Evolutionary conservation across 2,113 vertebrate genomes (phyloP).

Genomic region (Neopipo cinnamomea): DNA sequence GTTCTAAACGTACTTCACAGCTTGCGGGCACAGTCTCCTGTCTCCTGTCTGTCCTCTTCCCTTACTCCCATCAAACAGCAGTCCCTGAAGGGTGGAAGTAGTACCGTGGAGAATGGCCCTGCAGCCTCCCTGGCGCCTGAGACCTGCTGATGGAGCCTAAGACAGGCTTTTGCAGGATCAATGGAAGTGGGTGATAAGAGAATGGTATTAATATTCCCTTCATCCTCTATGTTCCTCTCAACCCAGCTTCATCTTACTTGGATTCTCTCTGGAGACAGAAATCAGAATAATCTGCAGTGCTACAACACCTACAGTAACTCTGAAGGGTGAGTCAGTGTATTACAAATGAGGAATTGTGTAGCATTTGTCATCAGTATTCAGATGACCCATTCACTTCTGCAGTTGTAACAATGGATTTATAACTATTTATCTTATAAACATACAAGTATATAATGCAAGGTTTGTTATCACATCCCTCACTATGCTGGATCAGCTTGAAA

Average conservation of each 20-base stretch:
- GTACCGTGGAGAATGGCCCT: not conserved
- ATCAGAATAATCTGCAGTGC: not conserved
- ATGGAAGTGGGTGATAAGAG: not conserved
- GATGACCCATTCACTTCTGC: not conserved
- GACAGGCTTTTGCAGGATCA: not conserved
- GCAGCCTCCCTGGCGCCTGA: not conserved
- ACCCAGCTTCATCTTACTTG: not conserved
- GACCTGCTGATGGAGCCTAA: not conserved
- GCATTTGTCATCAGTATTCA: fast-evolving
- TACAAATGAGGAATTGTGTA: not conserved
- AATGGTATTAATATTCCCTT: not conserved
- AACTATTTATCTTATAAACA: not conserved
- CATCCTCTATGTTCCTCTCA: not conserved
- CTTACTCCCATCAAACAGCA: not conserved
- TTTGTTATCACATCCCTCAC: not conserved
- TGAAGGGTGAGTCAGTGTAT: not conserved
- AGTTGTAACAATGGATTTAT: not conserved
- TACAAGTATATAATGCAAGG: not conserved
- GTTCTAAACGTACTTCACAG: not conserved
- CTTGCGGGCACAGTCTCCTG: fast-evolving
- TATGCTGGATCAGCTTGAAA: not conserved
- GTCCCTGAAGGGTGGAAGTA: not conserved
- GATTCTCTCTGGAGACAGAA: not conserved
- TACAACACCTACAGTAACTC: not conserved
- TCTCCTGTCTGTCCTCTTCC: not conserved